These are phyloP conservation scores for Belonocnema kinseyi DNA, from an alignment of 1,140 invertebrate species.

Conservation along the genomic window DNA sequence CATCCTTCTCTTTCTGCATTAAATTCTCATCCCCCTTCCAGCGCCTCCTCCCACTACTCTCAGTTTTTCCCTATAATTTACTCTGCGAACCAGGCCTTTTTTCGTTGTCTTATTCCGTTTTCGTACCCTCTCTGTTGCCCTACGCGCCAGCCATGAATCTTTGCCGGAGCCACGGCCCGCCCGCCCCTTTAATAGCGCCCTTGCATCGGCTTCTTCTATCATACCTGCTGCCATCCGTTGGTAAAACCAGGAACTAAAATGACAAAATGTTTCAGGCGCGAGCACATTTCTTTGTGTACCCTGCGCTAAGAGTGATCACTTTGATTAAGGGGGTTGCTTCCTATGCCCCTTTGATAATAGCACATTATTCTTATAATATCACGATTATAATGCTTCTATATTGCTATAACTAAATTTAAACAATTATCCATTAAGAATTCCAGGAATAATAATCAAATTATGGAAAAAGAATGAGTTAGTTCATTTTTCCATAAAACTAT, in stretches of 20 bases:
- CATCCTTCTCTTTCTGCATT: conserved; percentile 44
- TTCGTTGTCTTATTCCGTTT: conserved; percentile 61
- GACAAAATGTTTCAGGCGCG: background rate
- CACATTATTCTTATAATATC: too few species aligned
- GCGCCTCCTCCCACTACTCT: conserved; percentile 53
- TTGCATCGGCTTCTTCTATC: conserved; percentile 63
- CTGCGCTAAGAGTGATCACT: background rate
- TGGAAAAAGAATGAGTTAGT: too few species aligned
- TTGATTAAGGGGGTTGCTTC: too few species aligned
- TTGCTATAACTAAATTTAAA: too few species aligned
- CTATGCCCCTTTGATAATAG: too few species aligned
- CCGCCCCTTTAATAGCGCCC: conserved; percentile 74
- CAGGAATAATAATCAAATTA: too few species aligned
- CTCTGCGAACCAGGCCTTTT: conserved; percentile 57
- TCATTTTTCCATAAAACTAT: too few species aligned
- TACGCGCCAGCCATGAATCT: conserved; percentile 73
- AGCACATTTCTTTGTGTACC: background rate
- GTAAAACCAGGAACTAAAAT: background rate
- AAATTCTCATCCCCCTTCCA: conserved; percentile 33
- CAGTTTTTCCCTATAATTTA: conserved; percentile 72
- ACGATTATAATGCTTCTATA: too few species aligned
- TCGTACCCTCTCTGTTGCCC: conserved; percentile 59
- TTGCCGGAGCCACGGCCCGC: conserved; percentile 64
- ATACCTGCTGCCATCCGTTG: conserved; percentile 68
- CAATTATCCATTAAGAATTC: too few species aligned